Evolutionary conservation across 2,888 invertebrate species (phyloP).

Genomic region (Ophion slaviceki): DNA sequence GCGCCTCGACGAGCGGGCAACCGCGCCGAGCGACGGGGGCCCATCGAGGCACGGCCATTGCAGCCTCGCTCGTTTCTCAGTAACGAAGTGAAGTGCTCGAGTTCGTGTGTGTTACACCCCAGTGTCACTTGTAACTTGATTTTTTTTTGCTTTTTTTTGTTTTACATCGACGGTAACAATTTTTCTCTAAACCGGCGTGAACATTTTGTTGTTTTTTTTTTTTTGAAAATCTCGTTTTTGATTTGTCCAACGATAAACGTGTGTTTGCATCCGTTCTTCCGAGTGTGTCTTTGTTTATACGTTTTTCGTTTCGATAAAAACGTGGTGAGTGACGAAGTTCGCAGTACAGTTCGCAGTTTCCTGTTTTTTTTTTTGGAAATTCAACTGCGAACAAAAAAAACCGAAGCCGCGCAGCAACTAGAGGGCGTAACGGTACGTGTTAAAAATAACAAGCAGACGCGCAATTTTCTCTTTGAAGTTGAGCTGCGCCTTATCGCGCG

Average conservation of each 20-base stretch:
- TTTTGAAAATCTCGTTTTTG: not conserved
- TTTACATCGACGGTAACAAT: not conserved
- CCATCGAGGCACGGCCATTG: slow-evolving; percentile 62
- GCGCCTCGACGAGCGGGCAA: slow-evolving; percentile 6
- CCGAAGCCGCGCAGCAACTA: slow-evolving; percentile 23
- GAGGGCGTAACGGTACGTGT: slow-evolving; percentile 47
- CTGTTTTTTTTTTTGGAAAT: slow-evolving; percentile 10
- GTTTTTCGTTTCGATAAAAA: not conserved
- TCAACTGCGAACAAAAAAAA: not conserved
- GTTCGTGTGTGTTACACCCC: slow-evolving; percentile 57
- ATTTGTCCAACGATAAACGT: not conserved
- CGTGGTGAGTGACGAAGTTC: slow-evolving; percentile 29
- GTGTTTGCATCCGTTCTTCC: slow-evolving; percentile 15
- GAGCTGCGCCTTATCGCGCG: not conserved
- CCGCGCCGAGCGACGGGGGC: slow-evolving; percentile 33
- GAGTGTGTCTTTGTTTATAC: slow-evolving; percentile 26
- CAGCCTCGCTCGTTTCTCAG: slow-evolving; percentile 57
- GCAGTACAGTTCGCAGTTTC: not conserved
- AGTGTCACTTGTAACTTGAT: slow-evolving; percentile 45
- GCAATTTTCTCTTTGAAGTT: slow-evolving; percentile 1
- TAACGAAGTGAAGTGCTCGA: slow-evolving; percentile 67
- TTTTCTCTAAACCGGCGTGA: not conserved
- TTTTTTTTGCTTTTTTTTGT: slow-evolving; percentile 2
- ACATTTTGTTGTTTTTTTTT: not conserved
- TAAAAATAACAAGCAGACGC: not conserved